phyloP scores from a whole-genome alignment of 2,113 vertebrate species.

The Uria lomvia region DNA sequence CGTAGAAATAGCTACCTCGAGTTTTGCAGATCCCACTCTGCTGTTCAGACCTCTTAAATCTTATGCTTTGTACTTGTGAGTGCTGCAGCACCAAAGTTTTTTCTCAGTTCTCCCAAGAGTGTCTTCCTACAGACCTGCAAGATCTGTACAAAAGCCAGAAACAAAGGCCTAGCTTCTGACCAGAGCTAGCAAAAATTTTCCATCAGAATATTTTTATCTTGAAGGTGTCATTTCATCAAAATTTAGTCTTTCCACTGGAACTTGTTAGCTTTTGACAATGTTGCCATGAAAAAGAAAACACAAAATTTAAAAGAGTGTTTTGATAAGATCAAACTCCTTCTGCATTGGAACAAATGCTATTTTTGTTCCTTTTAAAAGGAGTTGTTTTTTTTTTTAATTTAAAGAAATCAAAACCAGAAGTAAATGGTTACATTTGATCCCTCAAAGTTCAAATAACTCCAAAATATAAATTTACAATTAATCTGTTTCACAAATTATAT shows the following conservation, averaged over 20 bases:
- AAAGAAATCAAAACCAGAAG: background rate
- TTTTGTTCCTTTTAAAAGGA: background rate
- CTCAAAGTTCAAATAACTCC: rapidly evolving
- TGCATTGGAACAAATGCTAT: background rate
- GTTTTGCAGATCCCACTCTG: background rate
- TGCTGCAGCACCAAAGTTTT: background rate
- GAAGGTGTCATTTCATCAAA: background rate
- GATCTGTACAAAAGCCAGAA: background rate
- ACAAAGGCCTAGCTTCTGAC: background rate
- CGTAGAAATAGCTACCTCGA: background rate
- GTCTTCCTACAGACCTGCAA: background rate
- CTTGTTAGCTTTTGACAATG: background rate
- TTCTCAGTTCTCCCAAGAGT: background rate
- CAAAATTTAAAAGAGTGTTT: background rate
- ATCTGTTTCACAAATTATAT: background rate
- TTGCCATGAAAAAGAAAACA: background rate
- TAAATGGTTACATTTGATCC: background rate
- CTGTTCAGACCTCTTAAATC: background rate
- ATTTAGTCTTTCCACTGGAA: background rate
- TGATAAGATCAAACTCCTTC: background rate
- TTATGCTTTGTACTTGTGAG: background rate
- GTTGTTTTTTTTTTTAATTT: background rate
- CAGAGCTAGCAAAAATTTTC: background rate
- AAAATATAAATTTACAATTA: background rate
- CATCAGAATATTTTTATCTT: background rate